Evolutionary conservation across 2,888 invertebrate species (phyloP), one percentile per base, ranked within the genome.

Genomic region (Apeira syringaria): DNA sequence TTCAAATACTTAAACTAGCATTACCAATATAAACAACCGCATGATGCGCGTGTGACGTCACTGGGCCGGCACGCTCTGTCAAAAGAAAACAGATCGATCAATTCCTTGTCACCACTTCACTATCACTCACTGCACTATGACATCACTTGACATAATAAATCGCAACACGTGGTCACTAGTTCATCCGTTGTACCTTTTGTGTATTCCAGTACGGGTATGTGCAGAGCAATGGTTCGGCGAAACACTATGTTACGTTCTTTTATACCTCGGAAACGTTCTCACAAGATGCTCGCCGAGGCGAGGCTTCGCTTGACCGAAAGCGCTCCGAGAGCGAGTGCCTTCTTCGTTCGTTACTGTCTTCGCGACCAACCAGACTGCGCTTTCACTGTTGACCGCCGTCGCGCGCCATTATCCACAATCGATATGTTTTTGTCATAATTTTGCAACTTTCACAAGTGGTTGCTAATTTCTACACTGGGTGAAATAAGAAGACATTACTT

Each of bases 221-320:
- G 70, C 64, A 75, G 71, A 74, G 85, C 75, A 88, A 88, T 89
- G 82, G 81, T 79, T 83, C 75, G 67, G 74, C 73, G 72, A 71
- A 74, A 68, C 74, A 73, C 73, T 64, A 65, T 68, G 81, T 70
- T 72, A 73, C 76, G 69, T 80, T 83, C 88, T 89, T 89, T 80
- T 89, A 89, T 89, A 89, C 87, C 81, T 80, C 82, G 87, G 87
- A 89, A 87, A 84, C 76, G 76, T 80, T 77, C 75, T 68, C 79
- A 64, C 69, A 68, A 83, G 87, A 87, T 81, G 85, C 80, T 74
- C 75, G 48, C 53, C 50, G 67, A 68, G 65, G 65, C 50, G 67
- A 68, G 65, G 65, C 74, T 69, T 61, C 66, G 73, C 67, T 69
- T 72, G 75, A 67, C 85, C 80, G 76, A 84, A 78, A 78, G 77